Evolutionary conservation across 1,140 invertebrate genomes (phyloP), one percentile per base, ranked within the genome.

Genomic region (Atta texana): DNA sequence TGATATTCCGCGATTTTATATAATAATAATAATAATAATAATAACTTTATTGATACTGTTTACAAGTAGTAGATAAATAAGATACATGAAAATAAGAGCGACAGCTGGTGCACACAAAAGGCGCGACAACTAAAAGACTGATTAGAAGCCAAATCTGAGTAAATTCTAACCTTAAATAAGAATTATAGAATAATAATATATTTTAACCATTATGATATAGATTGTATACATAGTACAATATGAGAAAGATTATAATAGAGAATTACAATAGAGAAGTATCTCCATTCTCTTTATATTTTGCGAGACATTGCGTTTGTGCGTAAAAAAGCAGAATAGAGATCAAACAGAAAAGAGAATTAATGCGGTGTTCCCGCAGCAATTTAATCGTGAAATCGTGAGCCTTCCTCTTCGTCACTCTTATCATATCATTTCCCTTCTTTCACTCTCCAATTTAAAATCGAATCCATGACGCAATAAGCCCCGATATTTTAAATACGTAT

Each of bases 271-370:
- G 7, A 39, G 34, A 39, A 39, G 34, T 66, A 51, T 78, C 16
- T 51, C 14, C 7, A 10, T 66, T 78, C 28, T 18, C 16, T 59
- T 24, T 44, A 21, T 8, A 63, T 66, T 78, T 64, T 66, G 28
- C 14, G 63, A 6, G 44, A 68, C 63, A 55, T 80, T 77, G 57
- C 74, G 28, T 66, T 66, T 31, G 18, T 66, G 75, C 57, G 28
- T 80, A 34, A 66, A 68, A 80, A 68, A 80, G 49, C n/a, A 24
- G 18, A 68, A 80, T 49, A 53, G n/a, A 80, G 44, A 80, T 80
- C 44, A 80, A 68, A 78, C 28, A 16, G 44, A 66, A 31, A 55
- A 18, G 24, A 53, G 39, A 39, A 66, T 78, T 64, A 78, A 24
- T 24, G 53, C 59, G 24, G 21, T 44, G 16, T 55, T 34, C 44